Conservation (phyloP, 1,140 invertebrate genomes). For the Drosophila carrolli region DNA sequence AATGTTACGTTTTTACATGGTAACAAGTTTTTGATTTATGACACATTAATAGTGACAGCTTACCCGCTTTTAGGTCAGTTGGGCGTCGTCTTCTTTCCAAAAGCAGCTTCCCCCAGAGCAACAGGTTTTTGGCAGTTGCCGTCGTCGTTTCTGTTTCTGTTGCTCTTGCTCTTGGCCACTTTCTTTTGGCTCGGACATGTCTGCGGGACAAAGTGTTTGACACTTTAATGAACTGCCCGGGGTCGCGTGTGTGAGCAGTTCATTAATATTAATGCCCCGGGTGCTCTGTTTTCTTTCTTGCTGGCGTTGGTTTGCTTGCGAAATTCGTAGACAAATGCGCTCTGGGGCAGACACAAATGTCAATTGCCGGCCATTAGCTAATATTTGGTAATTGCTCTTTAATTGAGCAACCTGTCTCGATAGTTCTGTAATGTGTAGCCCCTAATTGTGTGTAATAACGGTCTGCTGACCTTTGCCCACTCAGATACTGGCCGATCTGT, state of each 20-base stretch:
- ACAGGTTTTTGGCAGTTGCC: constrained; percentile 59
- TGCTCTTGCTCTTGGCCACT: constrained; percentile 53
- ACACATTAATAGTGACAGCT: constrained; percentile 71
- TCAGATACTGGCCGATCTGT: constrained; percentile 30
- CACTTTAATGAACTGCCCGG: constrained; percentile 78
- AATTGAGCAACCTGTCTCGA: constrained; percentile 45
- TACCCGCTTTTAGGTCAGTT: constrained; percentile 54
- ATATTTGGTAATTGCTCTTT: constrained; percentile 74
- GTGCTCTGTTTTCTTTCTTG: constrained; percentile 33
- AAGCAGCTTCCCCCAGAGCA: constrained; percentile 45
- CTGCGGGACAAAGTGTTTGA: constrained; percentile 68
- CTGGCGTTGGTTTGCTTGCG: constrained; percentile 34
- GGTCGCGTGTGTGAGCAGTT: constrained; percentile 73
- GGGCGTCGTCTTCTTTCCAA: constrained; percentile 32
- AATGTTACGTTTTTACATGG: constrained; percentile 54
- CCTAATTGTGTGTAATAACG: constrained; percentile 42
- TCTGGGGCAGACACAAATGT: constrained; percentile 62
- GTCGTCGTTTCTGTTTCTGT: neutral
- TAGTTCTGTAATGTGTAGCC: constrained; percentile 19
- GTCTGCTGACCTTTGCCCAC: constrained; percentile 53
- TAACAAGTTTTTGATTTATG: constrained; percentile 78
- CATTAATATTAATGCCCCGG: constrained; percentile 76
- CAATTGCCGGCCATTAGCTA: constrained; percentile 64
- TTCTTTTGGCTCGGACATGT: constrained; percentile 57
- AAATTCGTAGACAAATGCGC: constrained; percentile 59